Evolutionary conservation across 1,140 invertebrate genomes (phyloP).

Genomic region (Euwallacea similis): DNA sequence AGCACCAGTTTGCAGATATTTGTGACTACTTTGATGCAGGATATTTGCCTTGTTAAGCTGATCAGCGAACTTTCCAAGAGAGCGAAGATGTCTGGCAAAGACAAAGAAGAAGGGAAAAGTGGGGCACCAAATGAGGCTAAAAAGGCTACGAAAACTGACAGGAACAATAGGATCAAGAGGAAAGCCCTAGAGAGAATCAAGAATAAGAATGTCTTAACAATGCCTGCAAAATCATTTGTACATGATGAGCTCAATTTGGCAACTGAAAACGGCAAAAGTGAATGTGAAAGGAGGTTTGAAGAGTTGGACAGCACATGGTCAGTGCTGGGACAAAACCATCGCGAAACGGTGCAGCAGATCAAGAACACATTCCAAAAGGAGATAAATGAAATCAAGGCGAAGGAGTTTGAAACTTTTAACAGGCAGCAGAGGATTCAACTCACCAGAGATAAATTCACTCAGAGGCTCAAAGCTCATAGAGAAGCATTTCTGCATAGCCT

Average conservation of each 20-base stretch:
- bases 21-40: slow-evolving; percentile 33
- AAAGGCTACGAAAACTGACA: neutral
- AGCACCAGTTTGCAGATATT: slow-evolving; percentile 33
- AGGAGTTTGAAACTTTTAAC: slow-evolving; percentile 31
- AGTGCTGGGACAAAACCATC: slow-evolving; percentile 36
- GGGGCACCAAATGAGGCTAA: neutral
- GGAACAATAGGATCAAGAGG: neutral
- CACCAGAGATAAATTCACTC: slow-evolving; percentile 40
- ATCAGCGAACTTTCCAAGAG: slow-evolving; percentile 31
- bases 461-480: slow-evolving; percentile 37
- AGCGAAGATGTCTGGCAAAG: neutral
- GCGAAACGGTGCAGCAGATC: slow-evolving; percentile 41
- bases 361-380: slow-evolving; percentile 41
- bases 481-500: slow-evolving; percentile 40
- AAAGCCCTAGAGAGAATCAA: too few relatives aligned
- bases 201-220: neutral
- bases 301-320: slow-evolving; percentile 41
- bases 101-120: neutral
- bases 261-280: slow-evolving; percentile 43
- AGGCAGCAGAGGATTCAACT: slow-evolving; percentile 37
- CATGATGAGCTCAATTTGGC: neutral
- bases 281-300: slow-evolving; percentile 44
- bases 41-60: slow-evolving; percentile 37
- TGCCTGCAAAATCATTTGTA: neutral
- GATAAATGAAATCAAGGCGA: slow-evolving; percentile 37